phyloP scores from a whole-genome alignment of 2,888 invertebrate species.

The Ectemnius continuus region DNA sequence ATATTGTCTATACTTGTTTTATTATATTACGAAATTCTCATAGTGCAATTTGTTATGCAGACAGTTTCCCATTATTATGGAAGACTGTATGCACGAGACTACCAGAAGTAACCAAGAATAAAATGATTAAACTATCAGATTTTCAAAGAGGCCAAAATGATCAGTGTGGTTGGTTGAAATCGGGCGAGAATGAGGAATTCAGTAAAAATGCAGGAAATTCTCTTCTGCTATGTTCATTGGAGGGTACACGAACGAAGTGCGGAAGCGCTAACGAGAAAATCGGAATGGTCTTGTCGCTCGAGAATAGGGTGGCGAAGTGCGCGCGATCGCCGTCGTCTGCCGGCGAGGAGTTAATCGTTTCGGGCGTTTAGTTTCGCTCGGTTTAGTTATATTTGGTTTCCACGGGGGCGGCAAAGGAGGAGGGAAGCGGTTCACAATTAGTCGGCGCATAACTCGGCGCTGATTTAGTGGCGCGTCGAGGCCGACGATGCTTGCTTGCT shows the following conservation, averaged over 20 bases:
- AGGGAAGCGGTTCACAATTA: slow-evolving; percentile 73
- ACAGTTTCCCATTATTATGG: too few relatives aligned
- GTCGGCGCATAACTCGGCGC: slow-evolving; percentile 75
- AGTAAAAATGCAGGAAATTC: too few relatives aligned
- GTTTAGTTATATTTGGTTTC: slow-evolving; percentile 77
- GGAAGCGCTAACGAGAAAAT: slow-evolving; percentile 1
- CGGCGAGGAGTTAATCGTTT: slow-evolving; percentile 72
- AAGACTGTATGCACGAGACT: too few relatives aligned
- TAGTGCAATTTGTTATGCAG: too few relatives aligned
- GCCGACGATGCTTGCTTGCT: slow-evolving; percentile 31
- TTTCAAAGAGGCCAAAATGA: too few relatives aligned
- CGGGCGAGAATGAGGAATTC: too few relatives aligned
- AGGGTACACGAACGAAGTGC: too few relatives aligned
- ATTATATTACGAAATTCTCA: too few relatives aligned
- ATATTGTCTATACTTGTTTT: slow-evolving; percentile 58
- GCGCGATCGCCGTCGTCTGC: slow-evolving; percentile 22
- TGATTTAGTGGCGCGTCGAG: slow-evolving; percentile 71
- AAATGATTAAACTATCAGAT: too few relatives aligned
- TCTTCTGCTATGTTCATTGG: background rate
- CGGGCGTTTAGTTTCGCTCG: slow-evolving; percentile 71
- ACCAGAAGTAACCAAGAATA: too few relatives aligned
- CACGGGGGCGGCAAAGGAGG: slow-evolving; percentile 63
- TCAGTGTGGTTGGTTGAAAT: too few relatives aligned
- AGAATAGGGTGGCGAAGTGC: slow-evolving; percentile 33
- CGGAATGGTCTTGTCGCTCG: slow-evolving; percentile 16